A percentile compares a stretch with the other conserved stretches of the same genome.
Evolutionary conservation across 2,113 vertebrate genomes (phyloP).

Genomic region (Coracopsis vasa): DNA sequence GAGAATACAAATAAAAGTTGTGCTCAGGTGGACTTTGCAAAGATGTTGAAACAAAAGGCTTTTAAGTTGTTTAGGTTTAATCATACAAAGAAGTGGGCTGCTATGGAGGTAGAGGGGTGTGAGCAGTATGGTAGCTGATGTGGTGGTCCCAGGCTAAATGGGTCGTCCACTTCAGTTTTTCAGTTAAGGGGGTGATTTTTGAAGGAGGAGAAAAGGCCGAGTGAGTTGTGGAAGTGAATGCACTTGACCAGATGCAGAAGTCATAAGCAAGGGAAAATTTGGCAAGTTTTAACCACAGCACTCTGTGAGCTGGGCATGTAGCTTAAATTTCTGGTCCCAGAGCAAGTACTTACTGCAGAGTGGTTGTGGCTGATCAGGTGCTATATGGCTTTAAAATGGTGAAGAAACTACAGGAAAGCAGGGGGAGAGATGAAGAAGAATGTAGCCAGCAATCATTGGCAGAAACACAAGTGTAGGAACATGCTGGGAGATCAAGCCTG

Average conservation of each 20-base stretch:
- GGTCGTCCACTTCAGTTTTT: background rate
- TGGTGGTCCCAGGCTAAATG: background rate
- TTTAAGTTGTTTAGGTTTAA: background rate
- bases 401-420: background rate
- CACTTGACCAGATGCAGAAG: background rate
- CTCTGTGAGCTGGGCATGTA: fast-evolving
- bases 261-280: background rate
- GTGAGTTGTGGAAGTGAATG: background rate
- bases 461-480: background rate
- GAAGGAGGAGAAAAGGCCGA: background rate
- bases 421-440: background rate
- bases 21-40: background rate
- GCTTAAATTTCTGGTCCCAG: background rate
- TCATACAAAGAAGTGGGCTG: background rate
- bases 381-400: background rate
- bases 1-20: background rate
- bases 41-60: background rate
- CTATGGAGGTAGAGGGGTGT: background rate
- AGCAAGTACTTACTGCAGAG: background rate
- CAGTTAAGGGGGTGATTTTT: background rate
- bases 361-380: background rate
- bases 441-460: background rate
- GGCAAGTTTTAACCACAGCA: background rate
- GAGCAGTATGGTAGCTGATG: background rate
- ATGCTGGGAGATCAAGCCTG: fast-evolving